phyloP scores from a whole-genome alignment of 2,888 invertebrate species.

The Plagodis pulveraria region DNA sequence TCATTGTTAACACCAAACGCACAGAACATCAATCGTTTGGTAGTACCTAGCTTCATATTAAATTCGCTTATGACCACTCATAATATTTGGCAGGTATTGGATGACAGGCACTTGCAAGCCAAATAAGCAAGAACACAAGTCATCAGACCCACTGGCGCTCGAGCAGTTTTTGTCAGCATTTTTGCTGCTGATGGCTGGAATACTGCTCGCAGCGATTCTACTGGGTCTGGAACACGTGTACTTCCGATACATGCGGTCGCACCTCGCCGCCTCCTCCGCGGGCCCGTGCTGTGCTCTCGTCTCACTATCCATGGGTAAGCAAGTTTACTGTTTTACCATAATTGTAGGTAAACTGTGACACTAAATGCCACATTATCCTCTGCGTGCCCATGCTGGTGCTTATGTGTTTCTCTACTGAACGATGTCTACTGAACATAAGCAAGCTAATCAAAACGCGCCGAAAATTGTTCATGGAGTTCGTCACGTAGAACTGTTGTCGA shows the following conservation, averaged over 20 bases:
- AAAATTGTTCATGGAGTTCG: too few species aligned
- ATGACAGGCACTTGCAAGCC: constrained; percentile 98
- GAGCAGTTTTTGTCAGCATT: constrained; percentile 99
- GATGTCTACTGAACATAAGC: too few species aligned
- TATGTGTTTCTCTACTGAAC: too few species aligned
- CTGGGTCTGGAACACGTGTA: constrained; percentile 97
- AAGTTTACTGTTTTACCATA: too few species aligned
- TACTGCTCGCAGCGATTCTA: constrained; percentile 94
- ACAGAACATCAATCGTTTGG: too few species aligned
- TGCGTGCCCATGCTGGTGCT: too few species aligned
- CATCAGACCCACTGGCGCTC: constrained; percentile 94
- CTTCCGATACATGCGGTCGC: constrained; percentile 96
- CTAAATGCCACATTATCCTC: too few species aligned
- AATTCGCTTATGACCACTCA: background rate
- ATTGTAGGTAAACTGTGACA: too few species aligned
- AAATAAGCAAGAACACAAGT: constrained; percentile 95
- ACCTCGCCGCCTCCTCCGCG: constrained; percentile 94
- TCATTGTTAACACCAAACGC: too few species aligned
- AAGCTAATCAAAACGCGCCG: too few species aligned
- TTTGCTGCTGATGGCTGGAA: constrained; percentile 96
- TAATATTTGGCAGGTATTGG: constrained; percentile 89
- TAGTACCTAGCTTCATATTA: too few species aligned
- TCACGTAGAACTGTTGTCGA: too few species aligned
- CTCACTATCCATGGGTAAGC: constrained; percentile 92
- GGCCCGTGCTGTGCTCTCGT: constrained; percentile 97